Conservation (phyloP, 2,113 vertebrate species). For the Ctenodactylus gundi region DNA sequence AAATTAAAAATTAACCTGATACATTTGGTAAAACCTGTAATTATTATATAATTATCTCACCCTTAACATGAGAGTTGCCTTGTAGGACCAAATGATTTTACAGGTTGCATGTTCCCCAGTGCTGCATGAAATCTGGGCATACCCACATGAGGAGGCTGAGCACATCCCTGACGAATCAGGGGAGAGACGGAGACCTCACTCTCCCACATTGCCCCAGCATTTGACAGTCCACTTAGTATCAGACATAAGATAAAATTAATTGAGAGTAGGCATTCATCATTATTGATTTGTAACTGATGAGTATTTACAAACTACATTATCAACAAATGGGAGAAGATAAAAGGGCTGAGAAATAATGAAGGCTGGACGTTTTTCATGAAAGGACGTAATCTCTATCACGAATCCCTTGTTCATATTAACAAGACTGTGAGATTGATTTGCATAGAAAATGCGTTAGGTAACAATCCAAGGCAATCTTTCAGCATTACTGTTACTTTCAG, state of each 20-base stretch:
- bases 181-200: too few relatives aligned
- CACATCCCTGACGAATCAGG: neutral
- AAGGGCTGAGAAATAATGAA: neutral
- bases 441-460: conserved; percentile 27
- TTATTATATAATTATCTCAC: too few relatives aligned
- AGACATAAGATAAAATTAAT: conserved; percentile 7
- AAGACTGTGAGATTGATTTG: conserved; percentile 47
- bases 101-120: too few relatives aligned
- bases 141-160: neutral
- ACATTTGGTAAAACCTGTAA: too few relatives aligned
- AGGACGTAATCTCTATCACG: neutral
- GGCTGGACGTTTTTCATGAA: neutral
- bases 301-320: conserved; percentile 11
- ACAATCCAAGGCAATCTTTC: conserved; percentile 35
- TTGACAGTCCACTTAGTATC: neutral
- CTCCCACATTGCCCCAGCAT: too few relatives aligned
- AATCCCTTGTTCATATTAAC: neutral
- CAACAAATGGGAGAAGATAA: conserved; percentile 37
- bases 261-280: conserved; percentile 22
- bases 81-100: too few relatives aligned
- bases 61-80: too few relatives aligned
- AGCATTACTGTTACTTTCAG: neutral
- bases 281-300: conserved; percentile 45
- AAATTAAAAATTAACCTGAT: too few relatives aligned
- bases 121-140: neutral